A percentile compares a stretch with the other conserved stretches of the same genome.
Evolutionary conservation across 1,140 invertebrate species (phyloP).

Genomic region (Heterodera carotae): DNA sequence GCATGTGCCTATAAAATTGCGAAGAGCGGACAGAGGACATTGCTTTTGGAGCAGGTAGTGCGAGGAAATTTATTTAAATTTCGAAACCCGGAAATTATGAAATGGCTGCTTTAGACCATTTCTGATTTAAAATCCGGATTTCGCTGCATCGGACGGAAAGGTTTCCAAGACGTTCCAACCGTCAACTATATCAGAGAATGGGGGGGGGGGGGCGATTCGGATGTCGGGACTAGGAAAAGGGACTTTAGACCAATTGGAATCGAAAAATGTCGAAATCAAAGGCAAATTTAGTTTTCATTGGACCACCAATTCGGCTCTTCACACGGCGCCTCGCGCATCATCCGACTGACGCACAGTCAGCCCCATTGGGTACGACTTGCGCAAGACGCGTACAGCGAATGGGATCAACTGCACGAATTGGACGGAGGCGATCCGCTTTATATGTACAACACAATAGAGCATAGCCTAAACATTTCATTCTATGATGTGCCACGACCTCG

Average conservation of each 20-base stretch:
- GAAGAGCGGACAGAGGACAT: slow-evolving; percentile 46
- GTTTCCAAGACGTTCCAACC: too few species aligned
- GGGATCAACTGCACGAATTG: slow-evolving; percentile 38
- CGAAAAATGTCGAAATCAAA: too few species aligned
- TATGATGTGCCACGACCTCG: too few species aligned
- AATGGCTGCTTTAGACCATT: too few species aligned
- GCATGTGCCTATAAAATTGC: slow-evolving; percentile 42
- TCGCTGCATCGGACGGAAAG: too few species aligned
- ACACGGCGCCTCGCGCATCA: slow-evolving; percentile 51
- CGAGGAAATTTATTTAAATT: background rate
- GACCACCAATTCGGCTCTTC: slow-evolving; percentile 47
- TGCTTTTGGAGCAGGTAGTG: slow-evolving; percentile 46
- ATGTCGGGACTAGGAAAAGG: too few species aligned
- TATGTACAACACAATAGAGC: slow-evolving; percentile 11
- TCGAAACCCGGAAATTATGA: too few species aligned
- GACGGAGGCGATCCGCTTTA: slow-evolving; percentile 23
- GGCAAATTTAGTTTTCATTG: slow-evolving; percentile 27
- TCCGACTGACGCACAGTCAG: slow-evolving; percentile 42
- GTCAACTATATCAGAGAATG: too few species aligned
- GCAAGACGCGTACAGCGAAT: slow-evolving; percentile 39
- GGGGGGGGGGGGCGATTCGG: too few species aligned
- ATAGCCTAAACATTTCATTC: too few species aligned
- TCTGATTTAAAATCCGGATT: too few species aligned
- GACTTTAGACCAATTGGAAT: too few species aligned
- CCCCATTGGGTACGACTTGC: slow-evolving; percentile 48